Percentiles rank a stretch among this genome's conserved stretches.
Conservation (phyloP, 2,113 vertebrate species). For the Trogon surrucura region DNA sequence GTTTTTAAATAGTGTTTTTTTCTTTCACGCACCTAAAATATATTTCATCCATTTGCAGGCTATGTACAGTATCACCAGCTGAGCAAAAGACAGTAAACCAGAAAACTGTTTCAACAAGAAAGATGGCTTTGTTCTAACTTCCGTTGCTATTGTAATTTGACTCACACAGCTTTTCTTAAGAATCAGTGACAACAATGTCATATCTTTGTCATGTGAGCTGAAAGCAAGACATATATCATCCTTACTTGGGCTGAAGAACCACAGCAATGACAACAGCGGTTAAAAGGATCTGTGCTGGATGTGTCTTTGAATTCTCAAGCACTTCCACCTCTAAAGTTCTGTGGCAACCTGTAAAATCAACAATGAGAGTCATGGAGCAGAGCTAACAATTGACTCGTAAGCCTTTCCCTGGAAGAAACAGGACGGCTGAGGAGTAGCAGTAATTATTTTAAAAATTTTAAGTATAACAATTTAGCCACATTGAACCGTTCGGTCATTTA, state of each 20-base stretch:
- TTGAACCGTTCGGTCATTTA: background rate
- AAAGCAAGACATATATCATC: background rate
- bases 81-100: slow-evolving; percentile 5
- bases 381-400: background rate
- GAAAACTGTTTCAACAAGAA: slow-evolving; percentile 20
- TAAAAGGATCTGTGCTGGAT: background rate
- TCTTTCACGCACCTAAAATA: slow-evolving; percentile 11
- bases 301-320: background rate
- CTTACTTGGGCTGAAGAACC: slow-evolving; percentile 28
- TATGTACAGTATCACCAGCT: slow-evolving; percentile 1
- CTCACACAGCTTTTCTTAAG: slow-evolving; percentile 17
- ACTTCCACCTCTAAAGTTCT: background rate
- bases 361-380: background rate
- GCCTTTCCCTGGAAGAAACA: background rate
- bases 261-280: background rate
- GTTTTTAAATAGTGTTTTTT: slow-evolving; percentile 45
- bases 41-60: background rate
- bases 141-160: background rate
- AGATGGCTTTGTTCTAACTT: slow-evolving; percentile 33
- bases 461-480: background rate
- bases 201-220: background rate
- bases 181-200: background rate
- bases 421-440: background rate
- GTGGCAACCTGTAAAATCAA: background rate
- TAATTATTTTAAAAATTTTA: background rate